Percentiles rank a stretch among this genome's conserved stretches.
Evolutionary conservation across 2,888 invertebrate genomes (phyloP).

Genomic region (Eupelmus urozonus): DNA sequence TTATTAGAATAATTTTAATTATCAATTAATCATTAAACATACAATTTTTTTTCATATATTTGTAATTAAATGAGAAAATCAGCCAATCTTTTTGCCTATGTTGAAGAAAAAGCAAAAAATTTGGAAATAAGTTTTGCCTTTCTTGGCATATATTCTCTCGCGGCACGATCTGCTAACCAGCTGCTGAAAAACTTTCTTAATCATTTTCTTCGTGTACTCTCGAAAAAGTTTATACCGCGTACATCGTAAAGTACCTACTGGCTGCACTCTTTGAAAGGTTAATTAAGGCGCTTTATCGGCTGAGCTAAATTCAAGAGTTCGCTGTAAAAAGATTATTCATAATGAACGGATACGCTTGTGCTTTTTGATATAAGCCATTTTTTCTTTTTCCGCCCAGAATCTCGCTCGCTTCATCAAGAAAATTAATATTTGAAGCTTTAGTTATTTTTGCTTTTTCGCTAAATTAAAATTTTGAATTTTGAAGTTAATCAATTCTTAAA

Average conservation of each 20-base stretch:
- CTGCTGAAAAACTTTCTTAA: conserved; percentile 30
- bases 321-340: conserved; percentile 20
- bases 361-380: no score
- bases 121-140: neutral
- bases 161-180: neutral
- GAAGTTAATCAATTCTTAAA: no score
- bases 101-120: neutral
- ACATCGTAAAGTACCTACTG: neutral
- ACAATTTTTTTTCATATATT: no score
- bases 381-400: no score
- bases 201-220: conserved; percentile 17
- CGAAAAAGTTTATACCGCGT: conserved; percentile 26
- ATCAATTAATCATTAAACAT: no score
- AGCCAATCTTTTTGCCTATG: no score
- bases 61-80: no score
- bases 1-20: no score
- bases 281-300: conserved; percentile 23
- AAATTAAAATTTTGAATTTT: no score
- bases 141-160: neutral
- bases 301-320: conserved; percentile 14
- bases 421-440: no score
- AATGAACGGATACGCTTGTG: neutral
- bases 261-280: conserved; percentile 9
- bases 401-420: no score
- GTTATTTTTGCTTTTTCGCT: no score